Base-by-base conservation (phyloP, 2,797 vertebrate species). In the Spatula clypeata region DNA sequence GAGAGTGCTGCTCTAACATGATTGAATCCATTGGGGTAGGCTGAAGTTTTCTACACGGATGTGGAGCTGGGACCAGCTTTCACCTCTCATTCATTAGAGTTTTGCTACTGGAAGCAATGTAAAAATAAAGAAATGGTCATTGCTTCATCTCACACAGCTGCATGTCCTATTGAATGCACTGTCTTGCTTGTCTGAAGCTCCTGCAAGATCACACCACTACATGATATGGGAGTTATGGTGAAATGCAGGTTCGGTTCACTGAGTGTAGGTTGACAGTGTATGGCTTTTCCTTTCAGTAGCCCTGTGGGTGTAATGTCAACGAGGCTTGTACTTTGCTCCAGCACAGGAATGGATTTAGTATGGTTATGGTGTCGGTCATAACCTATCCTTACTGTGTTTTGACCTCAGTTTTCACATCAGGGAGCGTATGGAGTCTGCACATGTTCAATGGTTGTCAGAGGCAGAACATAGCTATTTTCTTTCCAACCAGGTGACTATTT, bases 1-100 rank as follows among this genome's bases (percentile, higher is more conserved):
- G n/a, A 57, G 18, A 27, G 24, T 5, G 34, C 24, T 2, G 0
- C 5, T 4, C 2, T 67, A n/a, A 23, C 0, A 0, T 11, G 62
- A 66, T 14, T 64, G 64, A 66, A 27, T 27, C 51, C 67, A 49
- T 3, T 31, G 72, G 53, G 77, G 31, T 11, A 89, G 11, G 38
- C 47, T 66, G 47, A 79, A 47, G 1, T 90, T 81, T 84, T 10
- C n/a, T 64, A 54, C 27, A 26, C 54, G 42, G 42, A 21, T 0
- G 0, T 3, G 26, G 6, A 60, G 6, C 36, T 69, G 12, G 9
- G 32, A 55, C 27, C 38, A 54, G 36, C 20, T 76, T 86, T 71
- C 31, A 36, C 23, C 79, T 13, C 34, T 74, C 32, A 47, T 29
- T 44, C 45, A 36, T 26, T 31, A n/a, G 1, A 70, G 36, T 61